These are phyloP conservation scores for Lithobates pipiens DNA, from an alignment of 2,797 vertebrate species.

Conservation along the genomic window DNA sequence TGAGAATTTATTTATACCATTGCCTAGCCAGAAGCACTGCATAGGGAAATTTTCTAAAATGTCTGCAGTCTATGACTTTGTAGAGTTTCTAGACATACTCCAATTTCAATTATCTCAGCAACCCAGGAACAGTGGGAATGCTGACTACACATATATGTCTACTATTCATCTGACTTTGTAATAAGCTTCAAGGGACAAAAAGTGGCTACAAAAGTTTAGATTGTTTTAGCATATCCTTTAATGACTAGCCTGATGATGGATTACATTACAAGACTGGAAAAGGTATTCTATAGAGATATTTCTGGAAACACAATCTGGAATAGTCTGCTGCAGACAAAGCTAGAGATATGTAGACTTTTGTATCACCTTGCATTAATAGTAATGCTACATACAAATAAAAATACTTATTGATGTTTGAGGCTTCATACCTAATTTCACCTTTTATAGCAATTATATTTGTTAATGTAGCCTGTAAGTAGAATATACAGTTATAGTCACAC, in stretches of 20 bases:
- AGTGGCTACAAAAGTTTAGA: slow-evolving; percentile 50
- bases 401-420: neutral
- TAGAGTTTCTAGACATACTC: slow-evolving; percentile 34
- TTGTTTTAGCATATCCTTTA: slow-evolving; percentile 52
- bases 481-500: neutral
- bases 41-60: slow-evolving; percentile 51
- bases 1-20: slow-evolving; percentile 50
- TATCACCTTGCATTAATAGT: neutral
- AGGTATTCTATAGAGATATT: slow-evolving; percentile 38
- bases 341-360: slow-evolving; percentile 12
- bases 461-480: neutral
- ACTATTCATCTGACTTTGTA: slow-evolving; percentile 52
- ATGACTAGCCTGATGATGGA: slow-evolving; percentile 40
- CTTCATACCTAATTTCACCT: neutral
- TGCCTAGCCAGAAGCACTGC: slow-evolving; percentile 52
- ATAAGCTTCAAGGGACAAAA: slow-evolving; percentile 50
- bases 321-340: slow-evolving; percentile 8
- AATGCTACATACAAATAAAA: neutral
- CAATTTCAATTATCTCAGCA: slow-evolving; percentile 58
- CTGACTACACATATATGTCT: slow-evolving; percentile 61
- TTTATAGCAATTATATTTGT: neutral
- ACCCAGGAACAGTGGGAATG: slow-evolving; percentile 57
- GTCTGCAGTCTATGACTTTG: slow-evolving; percentile 47
- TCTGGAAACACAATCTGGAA: slow-evolving; percentile 24
- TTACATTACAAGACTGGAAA: slow-evolving; percentile 18